These are phyloP conservation scores for Xenentodon cancila DNA, from an alignment of 2,797 vertebrate species.

Conservation along the genomic window DNA sequence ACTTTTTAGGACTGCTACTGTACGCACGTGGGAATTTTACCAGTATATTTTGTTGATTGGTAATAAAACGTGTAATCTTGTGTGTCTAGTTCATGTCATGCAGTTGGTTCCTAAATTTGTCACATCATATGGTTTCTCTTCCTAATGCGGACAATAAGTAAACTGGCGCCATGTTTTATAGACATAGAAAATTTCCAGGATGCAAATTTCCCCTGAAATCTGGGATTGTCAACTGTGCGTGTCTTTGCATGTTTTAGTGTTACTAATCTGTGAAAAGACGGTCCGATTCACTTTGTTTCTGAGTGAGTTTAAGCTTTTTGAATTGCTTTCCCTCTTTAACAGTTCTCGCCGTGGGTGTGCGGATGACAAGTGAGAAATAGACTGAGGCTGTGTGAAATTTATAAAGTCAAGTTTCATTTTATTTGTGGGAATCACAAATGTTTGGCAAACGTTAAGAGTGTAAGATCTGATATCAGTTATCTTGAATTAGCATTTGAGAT, in stretches of 20 bases:
- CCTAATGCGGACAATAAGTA: background rate
- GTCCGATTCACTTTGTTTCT: slow-evolving; percentile 44
- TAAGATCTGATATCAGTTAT: slow-evolving; percentile 11
- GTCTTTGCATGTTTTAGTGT: slow-evolving; percentile 36
- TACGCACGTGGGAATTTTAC: slow-evolving; percentile 46
- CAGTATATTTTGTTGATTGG: slow-evolving; percentile 26
- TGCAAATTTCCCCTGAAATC: too few relatives aligned
- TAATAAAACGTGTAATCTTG: background rate
- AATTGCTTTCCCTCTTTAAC: slow-evolving; percentile 62
- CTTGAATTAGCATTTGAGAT: slow-evolving; percentile 4
- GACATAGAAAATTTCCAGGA: background rate
- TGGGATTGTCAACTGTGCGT: background rate
- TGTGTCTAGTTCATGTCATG: background rate
- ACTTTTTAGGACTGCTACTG: slow-evolving; percentile 48
- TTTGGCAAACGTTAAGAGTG: slow-evolving; percentile 7
- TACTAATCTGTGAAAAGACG: slow-evolving; percentile 42
- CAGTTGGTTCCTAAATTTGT: background rate
- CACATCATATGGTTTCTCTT: background rate
- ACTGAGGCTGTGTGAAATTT: slow-evolving; percentile 70
- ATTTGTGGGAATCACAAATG: slow-evolving; percentile 41
- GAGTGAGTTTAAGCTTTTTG: slow-evolving; percentile 52
- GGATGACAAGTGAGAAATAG: slow-evolving; percentile 72
- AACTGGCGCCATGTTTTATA: background rate
- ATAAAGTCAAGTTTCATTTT: slow-evolving; percentile 59
- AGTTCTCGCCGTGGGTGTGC: slow-evolving; percentile 69